phyloP scores from a whole-genome alignment of 2,113 vertebrate genomes.

The Pteruthius melanotis region DNA sequence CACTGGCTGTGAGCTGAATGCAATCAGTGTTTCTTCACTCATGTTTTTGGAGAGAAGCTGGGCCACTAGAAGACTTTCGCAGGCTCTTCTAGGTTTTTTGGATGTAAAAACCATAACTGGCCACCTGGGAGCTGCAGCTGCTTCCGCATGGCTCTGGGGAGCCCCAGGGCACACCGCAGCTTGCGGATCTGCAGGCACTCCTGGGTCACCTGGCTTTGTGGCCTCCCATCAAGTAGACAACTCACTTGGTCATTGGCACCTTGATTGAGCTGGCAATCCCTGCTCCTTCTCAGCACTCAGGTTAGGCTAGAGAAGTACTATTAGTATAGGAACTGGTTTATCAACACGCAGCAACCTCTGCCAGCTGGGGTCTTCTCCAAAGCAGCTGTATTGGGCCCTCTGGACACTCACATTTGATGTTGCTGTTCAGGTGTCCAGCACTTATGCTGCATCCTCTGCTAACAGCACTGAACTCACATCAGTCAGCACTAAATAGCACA shows the following conservation, averaged over 20 bases:
- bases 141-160: not conserved
- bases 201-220: not conserved
- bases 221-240: not conserved
- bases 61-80: not conserved
- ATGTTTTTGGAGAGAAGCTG: not conserved
- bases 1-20: not conserved
- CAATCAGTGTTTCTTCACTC: not conserved
- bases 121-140: not conserved
- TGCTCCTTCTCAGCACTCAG: not conserved
- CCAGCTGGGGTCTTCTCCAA: not conserved
- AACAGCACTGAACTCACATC: not conserved
- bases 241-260: not conserved
- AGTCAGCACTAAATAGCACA: not conserved
- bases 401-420: rapidly evolving
- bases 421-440: not conserved
- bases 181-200: not conserved
- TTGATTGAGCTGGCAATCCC: not conserved
- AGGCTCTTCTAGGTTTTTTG: not conserved
- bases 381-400: not conserved
- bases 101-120: not conserved
- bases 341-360: not conserved
- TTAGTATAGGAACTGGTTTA: not conserved
- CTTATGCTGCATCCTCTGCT: not conserved
- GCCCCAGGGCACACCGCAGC: not conserved
- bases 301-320: not conserved